Percentiles rank a stretch among this genome's conserved stretches.
These are phyloP conservation scores for Urechis unicinctus DNA, from an alignment of 2,888 invertebrate genomes.

Conservation along the genomic window DNA sequence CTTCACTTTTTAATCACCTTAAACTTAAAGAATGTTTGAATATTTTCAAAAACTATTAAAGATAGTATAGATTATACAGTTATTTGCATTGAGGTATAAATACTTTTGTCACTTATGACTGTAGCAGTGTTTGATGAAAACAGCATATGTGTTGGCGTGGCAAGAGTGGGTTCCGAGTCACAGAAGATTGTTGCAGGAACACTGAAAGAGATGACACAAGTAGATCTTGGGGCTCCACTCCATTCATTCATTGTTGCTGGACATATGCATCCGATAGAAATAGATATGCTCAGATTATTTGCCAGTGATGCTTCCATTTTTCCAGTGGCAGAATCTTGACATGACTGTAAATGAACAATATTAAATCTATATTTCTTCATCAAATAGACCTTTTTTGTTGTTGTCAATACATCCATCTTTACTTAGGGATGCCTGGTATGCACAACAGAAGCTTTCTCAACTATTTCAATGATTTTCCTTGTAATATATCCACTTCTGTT, in stretches of 20 bases:
- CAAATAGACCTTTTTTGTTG: no score
- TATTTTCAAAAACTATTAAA: not conserved
- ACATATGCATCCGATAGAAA: slow-evolving; percentile 85
- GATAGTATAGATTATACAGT: not conserved
- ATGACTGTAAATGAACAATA: no score
- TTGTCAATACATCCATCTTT: no score
- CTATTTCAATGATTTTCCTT: no score
- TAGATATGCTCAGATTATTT: slow-evolving; percentile 66
- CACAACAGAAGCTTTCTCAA: no score
- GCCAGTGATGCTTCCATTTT: slow-evolving; percentile 17
- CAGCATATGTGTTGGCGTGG: slow-evolving; percentile 76
- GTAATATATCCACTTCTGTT: no score
- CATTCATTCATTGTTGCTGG: slow-evolving; percentile 90
- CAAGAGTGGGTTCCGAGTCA: slow-evolving; percentile 76
- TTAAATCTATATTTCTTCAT: no score
- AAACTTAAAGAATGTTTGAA: not conserved
- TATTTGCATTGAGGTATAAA: not conserved
- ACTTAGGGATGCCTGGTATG: no score
- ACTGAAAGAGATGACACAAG: slow-evolving; percentile 69
- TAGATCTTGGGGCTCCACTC: slow-evolving; percentile 75
- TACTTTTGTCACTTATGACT: no score
- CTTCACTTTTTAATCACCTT: no score
- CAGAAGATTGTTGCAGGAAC: slow-evolving; percentile 69
- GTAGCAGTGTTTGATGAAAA: slow-evolving; percentile 53
- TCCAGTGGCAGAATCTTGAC: no score